phyloP scores from a whole-genome alignment of 2,797 vertebrate genomes.

The Mus minutoides region DNA sequence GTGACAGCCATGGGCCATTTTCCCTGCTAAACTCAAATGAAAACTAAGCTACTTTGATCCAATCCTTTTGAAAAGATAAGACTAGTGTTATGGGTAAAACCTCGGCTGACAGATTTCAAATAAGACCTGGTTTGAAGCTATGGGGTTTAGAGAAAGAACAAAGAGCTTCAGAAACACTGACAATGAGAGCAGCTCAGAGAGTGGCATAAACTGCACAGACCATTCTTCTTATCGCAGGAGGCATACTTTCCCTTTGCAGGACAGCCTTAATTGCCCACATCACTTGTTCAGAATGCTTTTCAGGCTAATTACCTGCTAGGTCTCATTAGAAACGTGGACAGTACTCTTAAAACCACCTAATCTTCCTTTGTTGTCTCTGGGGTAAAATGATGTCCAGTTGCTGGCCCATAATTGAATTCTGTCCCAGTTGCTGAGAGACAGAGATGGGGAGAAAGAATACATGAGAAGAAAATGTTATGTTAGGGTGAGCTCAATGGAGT shows the following conservation, averaged over 20 bases:
- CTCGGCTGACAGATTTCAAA: conserved; percentile 76
- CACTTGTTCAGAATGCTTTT: conserved; percentile 63
- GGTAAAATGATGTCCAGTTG: not conserved
- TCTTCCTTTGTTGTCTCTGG: not conserved
- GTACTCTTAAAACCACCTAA: conserved; percentile 58
- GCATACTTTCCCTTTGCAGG: conserved; percentile 37
- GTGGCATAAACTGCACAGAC: not conserved
- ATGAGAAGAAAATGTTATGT: not conserved
- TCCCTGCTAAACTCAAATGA: conserved; percentile 78
- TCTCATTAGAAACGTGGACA: conserved; percentile 64
- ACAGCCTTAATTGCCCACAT: conserved; percentile 57
- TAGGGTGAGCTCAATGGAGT: too few species aligned
- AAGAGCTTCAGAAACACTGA: conserved; percentile 64
- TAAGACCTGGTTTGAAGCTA: conserved; percentile 66
- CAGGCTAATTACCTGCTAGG: conserved; percentile 57
- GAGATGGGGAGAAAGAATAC: not conserved
- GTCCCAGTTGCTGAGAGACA: not conserved
- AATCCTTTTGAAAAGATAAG: conserved; percentile 81
- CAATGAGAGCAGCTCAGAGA: conserved; percentile 42
- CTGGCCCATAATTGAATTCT: not conserved
- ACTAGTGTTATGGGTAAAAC: conserved; percentile 75
- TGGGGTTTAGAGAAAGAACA: conserved; percentile 73
- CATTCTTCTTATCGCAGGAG: conserved; percentile 57
- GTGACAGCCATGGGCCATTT: conserved; percentile 75
- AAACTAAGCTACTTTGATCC: conserved; percentile 80